Evolutionary conservation across 2,797 vertebrate genomes (phyloP).

Genomic region (Pagetopsis macropterus): DNA sequence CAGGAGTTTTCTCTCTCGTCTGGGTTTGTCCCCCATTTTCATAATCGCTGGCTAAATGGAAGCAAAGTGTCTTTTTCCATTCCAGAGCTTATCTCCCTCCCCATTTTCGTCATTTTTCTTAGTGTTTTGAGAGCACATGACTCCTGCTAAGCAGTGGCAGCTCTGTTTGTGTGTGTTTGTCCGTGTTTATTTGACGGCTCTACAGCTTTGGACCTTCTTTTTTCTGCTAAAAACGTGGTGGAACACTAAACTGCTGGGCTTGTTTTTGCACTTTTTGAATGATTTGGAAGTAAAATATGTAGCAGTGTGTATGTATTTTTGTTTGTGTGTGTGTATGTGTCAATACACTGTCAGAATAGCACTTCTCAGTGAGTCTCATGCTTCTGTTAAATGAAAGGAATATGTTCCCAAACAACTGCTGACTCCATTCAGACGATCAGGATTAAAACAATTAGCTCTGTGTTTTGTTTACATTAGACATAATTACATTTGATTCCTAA

Average conservation of each 20-base stretch:
- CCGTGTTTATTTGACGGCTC: conserved; percentile 66
- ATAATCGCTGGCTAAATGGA: conserved; percentile 27
- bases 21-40: conserved; percentile 37
- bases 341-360: conserved; percentile 19
- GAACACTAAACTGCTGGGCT: conserved; percentile 44
- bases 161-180: conserved; percentile 54
- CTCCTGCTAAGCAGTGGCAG: conserved; percentile 42
- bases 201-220: conserved; percentile 32
- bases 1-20: conserved; percentile 47
- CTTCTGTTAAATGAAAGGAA: conserved; percentile 26
- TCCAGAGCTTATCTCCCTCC: not conserved
- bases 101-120: conserved; percentile 8
- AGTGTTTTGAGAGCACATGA: conserved; percentile 37
- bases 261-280: conserved; percentile 45
- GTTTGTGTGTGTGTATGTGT: not conserved
- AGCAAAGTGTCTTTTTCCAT: conserved; percentile 17
- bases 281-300: conserved; percentile 42
- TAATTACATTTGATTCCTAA: conserved; percentile 21
- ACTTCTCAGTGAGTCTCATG: conserved; percentile 13
- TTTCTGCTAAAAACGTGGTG: conserved; percentile 37
- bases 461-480: conserved; percentile 24
- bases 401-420: not conserved
- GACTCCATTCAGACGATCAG: conserved; percentile 12
- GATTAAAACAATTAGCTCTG: conserved; percentile 14
- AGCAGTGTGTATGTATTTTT: conserved; percentile 16